These are phyloP conservation scores for Ifrita kowaldi DNA, from an alignment of 2,113 vertebrate genomes.

Conservation along the genomic window DNA sequence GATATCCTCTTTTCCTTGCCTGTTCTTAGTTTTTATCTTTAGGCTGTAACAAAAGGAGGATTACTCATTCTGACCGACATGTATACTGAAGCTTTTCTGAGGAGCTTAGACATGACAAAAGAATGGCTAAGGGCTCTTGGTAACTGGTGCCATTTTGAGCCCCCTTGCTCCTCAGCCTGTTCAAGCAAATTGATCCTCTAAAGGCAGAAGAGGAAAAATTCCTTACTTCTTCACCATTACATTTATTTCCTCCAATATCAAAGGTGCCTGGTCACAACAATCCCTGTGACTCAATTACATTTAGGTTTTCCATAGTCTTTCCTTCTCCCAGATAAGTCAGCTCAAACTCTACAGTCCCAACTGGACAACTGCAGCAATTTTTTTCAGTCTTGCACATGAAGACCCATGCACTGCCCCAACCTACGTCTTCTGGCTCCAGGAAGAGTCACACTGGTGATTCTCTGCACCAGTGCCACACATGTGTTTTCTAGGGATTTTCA, in stretches of 20 bases:
- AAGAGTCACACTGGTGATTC: background rate
- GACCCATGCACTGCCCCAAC: background rate
- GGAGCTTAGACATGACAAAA: background rate
- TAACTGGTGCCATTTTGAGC: background rate
- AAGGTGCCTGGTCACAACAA: accelerated
- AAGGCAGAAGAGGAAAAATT: background rate
- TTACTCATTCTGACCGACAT: background rate
- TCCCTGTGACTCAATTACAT: background rate
- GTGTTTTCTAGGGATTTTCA: background rate
- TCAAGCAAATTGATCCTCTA: background rate
- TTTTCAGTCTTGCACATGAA: background rate
- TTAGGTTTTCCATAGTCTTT: background rate
- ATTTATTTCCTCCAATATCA: background rate
- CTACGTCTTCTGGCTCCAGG: background rate
- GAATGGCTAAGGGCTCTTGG: background rate
- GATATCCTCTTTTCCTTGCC: background rate
- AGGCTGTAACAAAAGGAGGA: background rate
- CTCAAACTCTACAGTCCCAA: background rate
- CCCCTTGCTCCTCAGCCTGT: background rate
- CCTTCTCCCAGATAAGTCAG: background rate
- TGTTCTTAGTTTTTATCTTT: background rate
- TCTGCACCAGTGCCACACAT: background rate
- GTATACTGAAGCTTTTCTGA: background rate
- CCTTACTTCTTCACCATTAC: background rate
- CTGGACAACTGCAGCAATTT: background rate